A percentile compares a stretch with the other conserved stretches of the same genome.
Evolutionary conservation across 2,113 vertebrate species (phyloP).

Genomic region (Sigmodon hispidus): DNA sequence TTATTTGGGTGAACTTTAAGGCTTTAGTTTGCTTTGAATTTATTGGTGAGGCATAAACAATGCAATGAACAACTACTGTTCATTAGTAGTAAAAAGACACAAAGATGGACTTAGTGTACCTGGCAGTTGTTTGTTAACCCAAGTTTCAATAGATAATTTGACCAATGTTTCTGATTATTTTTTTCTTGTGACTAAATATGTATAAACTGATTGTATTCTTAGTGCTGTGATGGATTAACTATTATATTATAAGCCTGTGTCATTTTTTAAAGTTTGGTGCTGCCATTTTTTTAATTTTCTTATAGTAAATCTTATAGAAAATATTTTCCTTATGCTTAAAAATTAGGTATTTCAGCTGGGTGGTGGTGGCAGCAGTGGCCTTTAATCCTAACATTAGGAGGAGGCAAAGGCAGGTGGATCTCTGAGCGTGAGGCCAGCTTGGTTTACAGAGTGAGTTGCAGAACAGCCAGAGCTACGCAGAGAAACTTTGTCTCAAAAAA

Average conservation of each 20-base stretch:
- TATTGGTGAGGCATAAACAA: slow-evolving; percentile 30
- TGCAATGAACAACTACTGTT: neutral
- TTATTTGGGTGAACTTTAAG: neutral
- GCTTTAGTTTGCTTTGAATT: slow-evolving; percentile 21
- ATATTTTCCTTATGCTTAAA: slow-evolving; percentile 42
- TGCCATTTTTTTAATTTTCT: slow-evolving; percentile 11
- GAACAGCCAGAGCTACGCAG: neutral
- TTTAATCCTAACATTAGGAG: neutral
- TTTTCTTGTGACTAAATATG: neutral
- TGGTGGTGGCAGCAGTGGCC: neutral
- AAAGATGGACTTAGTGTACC: neutral
- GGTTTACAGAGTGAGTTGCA: neutral
- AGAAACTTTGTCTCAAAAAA: neutral
- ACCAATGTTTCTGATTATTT: neutral
- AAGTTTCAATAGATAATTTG: neutral
- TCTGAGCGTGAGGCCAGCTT: neutral
- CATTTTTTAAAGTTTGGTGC: neutral
- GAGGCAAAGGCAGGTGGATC: neutral
- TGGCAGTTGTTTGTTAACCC: neutral
- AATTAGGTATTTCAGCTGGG: neutral
- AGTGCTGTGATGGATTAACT: neutral
- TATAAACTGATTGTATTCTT: neutral
- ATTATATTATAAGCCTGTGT: neutral
- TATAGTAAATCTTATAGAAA: slow-evolving; percentile 48
- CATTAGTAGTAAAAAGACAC: neutral